These are phyloP conservation scores for Halocynthia roretzi DNA, from an alignment of 23 tunicate species.

Conservation along the genomic window DNA sequence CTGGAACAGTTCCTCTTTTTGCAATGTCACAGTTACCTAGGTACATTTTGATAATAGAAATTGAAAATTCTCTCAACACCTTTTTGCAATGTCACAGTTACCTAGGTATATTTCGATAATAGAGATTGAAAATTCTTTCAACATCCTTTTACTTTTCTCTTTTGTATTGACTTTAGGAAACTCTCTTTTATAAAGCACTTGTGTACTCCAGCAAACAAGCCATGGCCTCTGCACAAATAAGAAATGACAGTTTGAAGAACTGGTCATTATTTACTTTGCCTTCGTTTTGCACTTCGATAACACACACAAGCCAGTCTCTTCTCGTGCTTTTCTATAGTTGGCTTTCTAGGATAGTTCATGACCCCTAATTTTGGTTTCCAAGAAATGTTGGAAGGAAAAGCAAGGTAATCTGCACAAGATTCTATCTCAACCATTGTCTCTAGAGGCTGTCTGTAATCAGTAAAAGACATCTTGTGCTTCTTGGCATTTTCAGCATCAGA, in stretches of 20 bases:
- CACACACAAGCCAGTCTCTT: constrained; percentile 28
- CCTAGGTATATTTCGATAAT: constrained; percentile 2
- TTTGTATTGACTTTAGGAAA: constrained; percentile 1
- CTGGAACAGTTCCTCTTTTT: constrained; percentile 16
- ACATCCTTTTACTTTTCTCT: too few species aligned
- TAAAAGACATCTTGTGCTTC: neutral
- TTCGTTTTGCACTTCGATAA: constrained; percentile 14
- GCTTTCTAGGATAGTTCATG: constrained; percentile 66
- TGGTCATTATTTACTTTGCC: neutral
- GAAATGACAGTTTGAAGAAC: neutral
- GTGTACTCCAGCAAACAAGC: constrained; percentile 50
- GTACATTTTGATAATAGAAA: constrained; percentile 9
- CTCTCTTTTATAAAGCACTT: neutral
- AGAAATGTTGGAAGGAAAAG: constrained; percentile 20
- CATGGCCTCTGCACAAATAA: constrained; percentile 41
- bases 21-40: neutral
- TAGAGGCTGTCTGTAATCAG: neutral
- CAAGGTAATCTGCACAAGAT: constrained; percentile 25
- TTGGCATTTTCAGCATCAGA: neutral
- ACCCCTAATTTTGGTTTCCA: constrained; percentile 56
- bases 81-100: too few species aligned
- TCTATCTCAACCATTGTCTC: constrained; percentile 31
- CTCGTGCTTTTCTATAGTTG: constrained; percentile 41
- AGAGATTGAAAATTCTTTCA: neutral
- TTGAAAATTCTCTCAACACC: neutral